Percentiles rank a stretch among this genome's conserved stretches.
Conservation (phyloP, 1,140 invertebrate genomes). For the Camponotus vicinus region DNA sequence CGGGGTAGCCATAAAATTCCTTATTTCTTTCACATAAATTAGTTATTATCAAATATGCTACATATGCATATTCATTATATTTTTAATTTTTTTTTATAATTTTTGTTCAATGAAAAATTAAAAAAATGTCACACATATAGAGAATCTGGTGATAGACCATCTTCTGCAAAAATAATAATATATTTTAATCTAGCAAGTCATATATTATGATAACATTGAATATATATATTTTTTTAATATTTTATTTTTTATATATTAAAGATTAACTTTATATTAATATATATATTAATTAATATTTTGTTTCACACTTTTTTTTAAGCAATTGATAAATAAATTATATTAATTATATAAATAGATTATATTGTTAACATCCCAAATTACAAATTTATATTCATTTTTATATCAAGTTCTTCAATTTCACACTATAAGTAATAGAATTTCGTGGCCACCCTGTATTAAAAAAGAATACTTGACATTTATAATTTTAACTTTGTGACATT, state of each 20-base stretch:
- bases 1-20: conserved; percentile 31
- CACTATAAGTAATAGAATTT: conserved; percentile 30
- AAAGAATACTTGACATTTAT: conserved; percentile 19
- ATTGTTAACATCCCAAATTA: neutral
- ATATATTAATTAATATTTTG: neutral
- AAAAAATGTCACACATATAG: neutral
- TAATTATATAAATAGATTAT: conserved; percentile 27
- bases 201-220: neutral
- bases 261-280: neutral
- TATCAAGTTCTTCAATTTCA: neutral
- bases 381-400: neutral
- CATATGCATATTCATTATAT: neutral
- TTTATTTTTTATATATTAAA: conserved; percentile 23
- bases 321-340: conserved; percentile 23
- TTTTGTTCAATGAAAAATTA: conserved; percentile 16
- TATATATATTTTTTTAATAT: conserved; percentile 9
- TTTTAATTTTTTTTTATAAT: neutral
- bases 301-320: neutral
- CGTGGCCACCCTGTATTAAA: conserved; percentile 28
- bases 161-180: neutral
- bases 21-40: neutral
- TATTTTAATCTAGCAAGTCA: neutral
- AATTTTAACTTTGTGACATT: conserved; percentile 34
- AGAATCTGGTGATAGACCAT: neutral
- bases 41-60: neutral